phyloP scores from a whole-genome alignment of 2,113 vertebrate species.

The Actenoides hombroni region DNA sequence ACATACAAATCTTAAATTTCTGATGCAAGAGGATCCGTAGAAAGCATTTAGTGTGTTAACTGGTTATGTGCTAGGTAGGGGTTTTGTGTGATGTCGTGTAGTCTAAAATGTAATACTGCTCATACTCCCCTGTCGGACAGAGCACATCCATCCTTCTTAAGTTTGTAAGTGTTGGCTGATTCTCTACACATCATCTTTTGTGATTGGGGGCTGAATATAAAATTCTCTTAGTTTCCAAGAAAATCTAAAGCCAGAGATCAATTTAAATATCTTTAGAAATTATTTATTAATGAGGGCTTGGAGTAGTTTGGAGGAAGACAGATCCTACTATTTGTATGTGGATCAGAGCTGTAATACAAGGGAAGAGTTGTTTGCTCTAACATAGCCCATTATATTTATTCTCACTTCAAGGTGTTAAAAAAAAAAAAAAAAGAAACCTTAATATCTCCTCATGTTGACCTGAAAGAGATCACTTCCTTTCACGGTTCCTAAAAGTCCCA shows the following conservation, averaged over 20 bases:
- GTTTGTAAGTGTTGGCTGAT: neutral
- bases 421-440: neutral
- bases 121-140: rapidly evolving
- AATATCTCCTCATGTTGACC: neutral
- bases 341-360: neutral
- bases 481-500: neutral
- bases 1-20: constrained; percentile 15
- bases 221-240: neutral
- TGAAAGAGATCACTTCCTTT: neutral
- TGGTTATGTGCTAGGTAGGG: neutral
- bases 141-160: neutral
- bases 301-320: neutral
- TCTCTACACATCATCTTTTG: neutral
- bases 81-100: neutral
- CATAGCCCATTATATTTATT: neutral
- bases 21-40: neutral
- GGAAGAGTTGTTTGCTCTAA: neutral
- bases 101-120: neutral
- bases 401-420: neutral
- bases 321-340: neutral
- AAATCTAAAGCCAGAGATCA: neutral
- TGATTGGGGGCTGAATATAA: neutral
- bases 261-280: neutral
- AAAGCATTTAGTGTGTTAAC: neutral
- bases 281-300: neutral